Conservation (phyloP, 1,140 invertebrate species). For the Palaemon carinicauda region DNA sequence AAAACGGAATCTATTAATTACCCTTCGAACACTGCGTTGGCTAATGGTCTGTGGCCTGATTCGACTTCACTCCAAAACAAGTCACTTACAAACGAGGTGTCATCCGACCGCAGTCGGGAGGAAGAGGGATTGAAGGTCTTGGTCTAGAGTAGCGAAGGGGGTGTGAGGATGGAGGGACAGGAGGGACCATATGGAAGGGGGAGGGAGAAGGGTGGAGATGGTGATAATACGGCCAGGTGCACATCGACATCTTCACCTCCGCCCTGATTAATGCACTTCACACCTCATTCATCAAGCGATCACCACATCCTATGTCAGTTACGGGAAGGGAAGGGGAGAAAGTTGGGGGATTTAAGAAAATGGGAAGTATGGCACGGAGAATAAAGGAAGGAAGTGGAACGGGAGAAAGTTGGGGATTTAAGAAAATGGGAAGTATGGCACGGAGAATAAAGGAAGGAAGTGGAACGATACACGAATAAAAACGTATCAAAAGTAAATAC, state of each 20-base stretch:
- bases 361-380: no score
- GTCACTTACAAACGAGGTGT: no score
- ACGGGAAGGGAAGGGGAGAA: background rate
- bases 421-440: no score
- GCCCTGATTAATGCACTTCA: background rate
- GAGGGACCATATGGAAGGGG: background rate
- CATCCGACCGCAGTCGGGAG: background rate
- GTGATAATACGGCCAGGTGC: background rate
- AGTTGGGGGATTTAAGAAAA: background rate
- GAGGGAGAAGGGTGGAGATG: background rate
- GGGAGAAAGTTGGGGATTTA: background rate
- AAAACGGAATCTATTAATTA: no score
- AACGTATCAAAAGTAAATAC: no score
- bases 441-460: background rate
- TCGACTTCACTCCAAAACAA: no score
- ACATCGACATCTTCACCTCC: background rate
- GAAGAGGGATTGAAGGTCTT: background rate
- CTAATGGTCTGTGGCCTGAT: no score
- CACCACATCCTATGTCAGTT: background rate
- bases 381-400: no score
- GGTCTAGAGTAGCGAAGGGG: no score
- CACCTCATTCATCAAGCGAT: background rate
- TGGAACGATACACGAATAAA: no score
- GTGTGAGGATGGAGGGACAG: background rate
- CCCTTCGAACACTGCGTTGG: no score